These are phyloP conservation scores for Dexiosoma caninum DNA, from an alignment of 2,888 invertebrate genomes.

Conservation along the genomic window DNA sequence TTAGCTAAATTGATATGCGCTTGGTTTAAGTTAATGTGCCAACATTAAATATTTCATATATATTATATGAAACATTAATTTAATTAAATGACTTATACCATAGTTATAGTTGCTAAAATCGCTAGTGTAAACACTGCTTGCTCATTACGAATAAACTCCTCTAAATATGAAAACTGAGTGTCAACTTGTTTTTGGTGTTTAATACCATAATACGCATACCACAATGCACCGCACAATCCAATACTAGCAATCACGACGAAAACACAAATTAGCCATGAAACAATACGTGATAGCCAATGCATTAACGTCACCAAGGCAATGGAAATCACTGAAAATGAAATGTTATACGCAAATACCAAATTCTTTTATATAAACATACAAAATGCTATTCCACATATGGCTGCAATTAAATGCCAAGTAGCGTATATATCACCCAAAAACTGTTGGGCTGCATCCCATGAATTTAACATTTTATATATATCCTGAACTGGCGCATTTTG, in stretches of 20 bases:
- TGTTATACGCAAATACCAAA: background rate
- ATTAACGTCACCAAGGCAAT: slow-evolving; percentile 89
- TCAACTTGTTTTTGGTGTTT: slow-evolving; percentile 77
- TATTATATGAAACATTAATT: background rate
- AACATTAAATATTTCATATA: too few relatives aligned
- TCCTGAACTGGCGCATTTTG: slow-evolving; percentile 83
- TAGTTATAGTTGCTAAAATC: slow-evolving; percentile 91
- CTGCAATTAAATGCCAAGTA: slow-evolving; percentile 91
- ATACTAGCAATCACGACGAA: slow-evolving; percentile 87
- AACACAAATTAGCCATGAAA: slow-evolving; percentile 93
- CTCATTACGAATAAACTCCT: slow-evolving; percentile 91
- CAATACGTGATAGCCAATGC: slow-evolving; percentile 88
- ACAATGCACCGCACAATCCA: slow-evolving; percentile 87
- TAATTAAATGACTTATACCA: slow-evolving; percentile 80
- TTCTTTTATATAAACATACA: slow-evolving; percentile 79
- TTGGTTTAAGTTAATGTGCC: too few relatives aligned
- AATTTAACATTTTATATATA: slow-evolving; percentile 89
- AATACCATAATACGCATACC: slow-evolving; percentile 92
- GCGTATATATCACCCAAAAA: slow-evolving; percentile 91
- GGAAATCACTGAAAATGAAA: slow-evolving; percentile 85
- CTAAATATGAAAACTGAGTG: slow-evolving; percentile 78
- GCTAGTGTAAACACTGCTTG: slow-evolving; percentile 90
- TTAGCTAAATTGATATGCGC: too few relatives aligned
- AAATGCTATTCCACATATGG: slow-evolving; percentile 87
- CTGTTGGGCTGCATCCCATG: slow-evolving; percentile 93